A percentile compares a stretch with the other conserved stretches of the same genome.
Evolutionary conservation across 2,888 invertebrate genomes (phyloP).

Genomic region (Eristalis intricaria): DNA sequence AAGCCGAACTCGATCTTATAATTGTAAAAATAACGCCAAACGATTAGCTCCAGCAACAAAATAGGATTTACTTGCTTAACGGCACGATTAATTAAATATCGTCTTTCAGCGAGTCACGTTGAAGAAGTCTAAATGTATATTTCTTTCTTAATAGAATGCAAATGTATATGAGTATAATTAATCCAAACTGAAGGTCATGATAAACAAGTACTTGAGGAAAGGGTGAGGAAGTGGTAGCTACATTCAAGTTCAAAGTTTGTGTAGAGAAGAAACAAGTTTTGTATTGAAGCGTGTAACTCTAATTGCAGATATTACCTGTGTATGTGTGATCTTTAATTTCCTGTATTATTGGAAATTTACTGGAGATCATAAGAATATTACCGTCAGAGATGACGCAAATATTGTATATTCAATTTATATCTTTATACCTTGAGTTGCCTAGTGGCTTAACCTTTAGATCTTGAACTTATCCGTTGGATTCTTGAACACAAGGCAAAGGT

Average conservation of each 20-base stretch:
- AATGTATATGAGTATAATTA: background rate
- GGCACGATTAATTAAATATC: background rate
- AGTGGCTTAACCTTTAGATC: too few species aligned
- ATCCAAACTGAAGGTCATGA: constrained; percentile 15
- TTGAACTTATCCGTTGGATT: too few species aligned
- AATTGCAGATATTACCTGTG: background rate
- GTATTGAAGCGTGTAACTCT: background rate
- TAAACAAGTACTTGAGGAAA: constrained; percentile 13
- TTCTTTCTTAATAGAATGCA: background rate
- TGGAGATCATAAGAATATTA: background rate
- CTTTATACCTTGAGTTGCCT: too few species aligned
- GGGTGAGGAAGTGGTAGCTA: background rate
- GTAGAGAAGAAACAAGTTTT: constrained; percentile 26
- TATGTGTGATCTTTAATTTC: background rate
- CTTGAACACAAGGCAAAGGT: too few species aligned
- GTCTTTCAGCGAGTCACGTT: background rate
- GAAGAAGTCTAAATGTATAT: background rate
- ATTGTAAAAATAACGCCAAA: too few species aligned
- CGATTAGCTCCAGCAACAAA: too few species aligned
- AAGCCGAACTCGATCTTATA: too few species aligned
- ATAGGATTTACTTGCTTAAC: background rate
- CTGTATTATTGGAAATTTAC: background rate
- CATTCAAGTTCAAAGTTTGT: constrained; percentile 2
- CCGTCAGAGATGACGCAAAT: background rate
- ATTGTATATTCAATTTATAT: too few species aligned